Evolutionary conservation across 2,113 vertebrate species (phyloP).

Genomic region (Hemibagrus wyckioides): DNA sequence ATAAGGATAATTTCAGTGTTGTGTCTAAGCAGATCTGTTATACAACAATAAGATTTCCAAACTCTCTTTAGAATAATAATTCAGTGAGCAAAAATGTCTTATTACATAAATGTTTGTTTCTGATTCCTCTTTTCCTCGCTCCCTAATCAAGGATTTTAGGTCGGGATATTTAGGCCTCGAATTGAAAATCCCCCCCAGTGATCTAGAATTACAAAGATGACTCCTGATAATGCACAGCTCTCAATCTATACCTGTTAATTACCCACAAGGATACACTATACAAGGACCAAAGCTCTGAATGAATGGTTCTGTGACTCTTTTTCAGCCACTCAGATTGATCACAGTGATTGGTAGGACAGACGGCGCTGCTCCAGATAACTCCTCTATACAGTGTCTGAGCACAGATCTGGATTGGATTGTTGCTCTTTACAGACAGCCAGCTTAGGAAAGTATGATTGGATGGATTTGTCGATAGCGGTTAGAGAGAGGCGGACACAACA

Average conservation of each 20-base stretch:
- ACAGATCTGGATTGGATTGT: conserved; percentile 40
- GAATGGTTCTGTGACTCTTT: background rate
- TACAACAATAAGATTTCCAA: background rate
- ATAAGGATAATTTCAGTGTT: background rate
- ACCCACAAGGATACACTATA: background rate
- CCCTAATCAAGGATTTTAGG: background rate
- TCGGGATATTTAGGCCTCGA: background rate
- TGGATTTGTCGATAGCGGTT: conserved; percentile 54
- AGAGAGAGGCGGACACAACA: conserved; percentile 43
- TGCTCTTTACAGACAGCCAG: conserved; percentile 37
- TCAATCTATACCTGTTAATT: conserved; percentile 18
- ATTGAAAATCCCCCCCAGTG: background rate
- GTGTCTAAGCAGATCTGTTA: background rate
- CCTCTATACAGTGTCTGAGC: conserved; percentile 25
- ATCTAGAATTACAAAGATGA: background rate
- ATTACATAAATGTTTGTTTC: background rate
- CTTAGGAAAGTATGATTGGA: conserved; percentile 54
- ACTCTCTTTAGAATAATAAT: background rate
- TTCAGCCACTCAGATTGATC: conserved; percentile 42
- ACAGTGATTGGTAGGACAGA: conserved; percentile 19
- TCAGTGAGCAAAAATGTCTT: background rate
- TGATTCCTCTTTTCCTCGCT: background rate
- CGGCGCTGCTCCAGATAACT: conserved; percentile 22
- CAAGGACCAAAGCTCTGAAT: background rate
- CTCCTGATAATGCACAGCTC: conserved; percentile 1